Evolutionary conservation across 1,140 invertebrate genomes (phyloP), one percentile per base, ranked within the genome.

Genomic region (Amyelois transitella): DNA sequence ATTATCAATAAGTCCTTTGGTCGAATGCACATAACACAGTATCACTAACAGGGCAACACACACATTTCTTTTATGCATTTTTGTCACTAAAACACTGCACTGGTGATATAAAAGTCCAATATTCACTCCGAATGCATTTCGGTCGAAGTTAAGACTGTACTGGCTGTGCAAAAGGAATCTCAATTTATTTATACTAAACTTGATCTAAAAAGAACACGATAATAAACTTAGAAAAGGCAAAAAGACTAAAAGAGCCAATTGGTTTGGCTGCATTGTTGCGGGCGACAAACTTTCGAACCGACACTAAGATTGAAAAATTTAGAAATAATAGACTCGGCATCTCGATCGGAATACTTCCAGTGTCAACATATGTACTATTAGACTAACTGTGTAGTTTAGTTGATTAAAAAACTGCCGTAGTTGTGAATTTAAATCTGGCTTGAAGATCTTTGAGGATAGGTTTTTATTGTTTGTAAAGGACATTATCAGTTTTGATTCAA

Each of bases 131-230:
- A 28, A 62, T 49, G 58, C 76, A 83, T 81, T 69, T 72, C 80
- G 54, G 69, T 55, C 18, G 53, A 1, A 1, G 32, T 14, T 58
- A 43, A 53, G 55, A 20, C 62, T 50, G 60, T 48, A 84, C 82
- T 86, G 79, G 75, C 81, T 57, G 52, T 53, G 18, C 8, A n/a
- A 53, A 53, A 61, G 44, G 51, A n/a, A 51, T 57, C 56, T 25
- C 58, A 66, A 69, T 75, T 77, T 69, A 66, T 82, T 79, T 86
- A 86, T 86, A 86, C 72, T 64, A 21, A 54, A 62, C 47, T 61
- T 61, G 62, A 18, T 54, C 72, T 59, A 82, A 81, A 80, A 81
- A 78, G 61, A 63, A 60, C 70, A 58, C 57, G 64, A 72, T 52
- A 55, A 43, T 18, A 47, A 55, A 43, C 43, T 38, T 58, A 62